phyloP scores from a whole-genome alignment of 2,797 vertebrate species.

The Pantherophis alleghaniensis region DNA sequence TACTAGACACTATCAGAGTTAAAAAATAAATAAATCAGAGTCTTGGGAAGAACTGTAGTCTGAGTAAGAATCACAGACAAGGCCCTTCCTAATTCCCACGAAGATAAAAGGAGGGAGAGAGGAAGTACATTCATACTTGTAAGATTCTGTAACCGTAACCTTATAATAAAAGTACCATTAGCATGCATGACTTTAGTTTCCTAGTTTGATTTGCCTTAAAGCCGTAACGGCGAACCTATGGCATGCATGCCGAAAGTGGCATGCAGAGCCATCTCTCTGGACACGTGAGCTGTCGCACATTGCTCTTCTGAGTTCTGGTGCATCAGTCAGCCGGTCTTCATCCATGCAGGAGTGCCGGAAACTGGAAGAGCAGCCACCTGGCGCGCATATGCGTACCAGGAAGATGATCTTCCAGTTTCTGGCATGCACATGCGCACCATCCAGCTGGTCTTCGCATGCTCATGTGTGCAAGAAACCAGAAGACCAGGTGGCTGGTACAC shows the following conservation, averaged over 20 bases:
- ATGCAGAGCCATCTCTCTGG: no score
- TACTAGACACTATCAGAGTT: neutral
- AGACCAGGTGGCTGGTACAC: no score
- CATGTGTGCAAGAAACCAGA: no score
- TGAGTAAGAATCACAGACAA: neutral
- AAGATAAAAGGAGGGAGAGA: neutral
- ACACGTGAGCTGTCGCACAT: no score
- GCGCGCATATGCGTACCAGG: fast-evolving
- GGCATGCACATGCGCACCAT: no score
- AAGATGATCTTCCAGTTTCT: no score
- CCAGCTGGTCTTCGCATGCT: fast-evolving
- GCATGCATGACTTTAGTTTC: neutral
- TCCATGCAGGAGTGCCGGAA: no score
- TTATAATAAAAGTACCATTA: neutral
- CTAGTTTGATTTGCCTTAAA: neutral
- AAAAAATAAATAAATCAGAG: neutral
- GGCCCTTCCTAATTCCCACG: neutral
- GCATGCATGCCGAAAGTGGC: no score
- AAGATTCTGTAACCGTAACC: neutral
- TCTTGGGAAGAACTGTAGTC: neutral
- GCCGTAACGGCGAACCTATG: neutral
- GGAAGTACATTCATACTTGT: neutral
- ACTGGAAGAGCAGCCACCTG: no score
- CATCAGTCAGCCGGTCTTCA: no score
- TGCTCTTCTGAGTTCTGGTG: no score